phyloP scores from a whole-genome alignment of 2,113 vertebrate species.

The Corythaeola cristata region DNA sequence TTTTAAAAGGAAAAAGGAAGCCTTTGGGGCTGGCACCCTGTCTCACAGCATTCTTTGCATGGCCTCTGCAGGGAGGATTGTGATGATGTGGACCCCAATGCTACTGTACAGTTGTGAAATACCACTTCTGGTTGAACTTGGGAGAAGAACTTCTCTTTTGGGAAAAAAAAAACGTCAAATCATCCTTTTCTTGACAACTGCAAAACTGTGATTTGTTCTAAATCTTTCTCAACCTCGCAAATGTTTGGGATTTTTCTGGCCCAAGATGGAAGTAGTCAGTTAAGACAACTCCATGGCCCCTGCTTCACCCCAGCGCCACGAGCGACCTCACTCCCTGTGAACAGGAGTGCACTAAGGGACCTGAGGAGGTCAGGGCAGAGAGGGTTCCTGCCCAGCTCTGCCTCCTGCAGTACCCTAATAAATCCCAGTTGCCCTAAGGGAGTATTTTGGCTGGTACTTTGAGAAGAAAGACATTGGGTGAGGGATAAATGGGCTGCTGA shows the following conservation, averaged over 20 bases:
- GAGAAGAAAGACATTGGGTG: background rate
- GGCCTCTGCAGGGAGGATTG: background rate
- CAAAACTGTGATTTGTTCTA: background rate
- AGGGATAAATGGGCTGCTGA: background rate
- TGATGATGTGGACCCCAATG: background rate
- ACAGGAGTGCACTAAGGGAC: background rate
- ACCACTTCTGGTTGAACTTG: background rate
- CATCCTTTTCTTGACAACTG: background rate
- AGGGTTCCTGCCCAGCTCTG: background rate
- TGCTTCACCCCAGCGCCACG: background rate
- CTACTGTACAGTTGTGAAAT: background rate
- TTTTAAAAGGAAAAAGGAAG: background rate
- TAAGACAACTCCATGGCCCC: background rate
- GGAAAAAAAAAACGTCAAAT: background rate
- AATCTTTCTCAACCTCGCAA: rapidly evolving
- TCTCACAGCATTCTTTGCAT: background rate
- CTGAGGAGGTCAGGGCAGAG: background rate
- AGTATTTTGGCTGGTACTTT: background rate
- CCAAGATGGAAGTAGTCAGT: background rate
- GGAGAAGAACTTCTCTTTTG: background rate
- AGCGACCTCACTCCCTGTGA: background rate
- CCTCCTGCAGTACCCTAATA: background rate
- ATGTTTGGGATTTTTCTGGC: background rate
- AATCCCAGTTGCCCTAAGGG: background rate
- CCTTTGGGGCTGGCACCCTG: background rate